Evolutionary conservation across 2,888 invertebrate species (phyloP).

Genomic region (Erynnis tages): DNA sequence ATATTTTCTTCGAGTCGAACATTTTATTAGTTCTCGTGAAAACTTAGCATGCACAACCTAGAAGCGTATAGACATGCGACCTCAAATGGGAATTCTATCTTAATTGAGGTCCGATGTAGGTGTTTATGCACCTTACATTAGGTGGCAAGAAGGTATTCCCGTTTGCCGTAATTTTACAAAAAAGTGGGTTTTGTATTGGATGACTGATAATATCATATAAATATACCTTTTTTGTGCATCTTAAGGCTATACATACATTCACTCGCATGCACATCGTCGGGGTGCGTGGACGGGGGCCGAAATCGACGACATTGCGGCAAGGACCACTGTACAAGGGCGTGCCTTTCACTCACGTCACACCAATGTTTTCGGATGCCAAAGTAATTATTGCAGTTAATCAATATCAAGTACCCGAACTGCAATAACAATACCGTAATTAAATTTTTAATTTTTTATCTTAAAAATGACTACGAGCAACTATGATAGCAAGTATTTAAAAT

Average conservation of each 20-base stretch:
- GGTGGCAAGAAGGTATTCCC: too few relatives aligned
- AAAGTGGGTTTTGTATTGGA: slow-evolving; percentile 2
- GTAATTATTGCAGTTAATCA: slow-evolving; percentile 56
- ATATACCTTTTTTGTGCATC: slow-evolving; percentile 24
- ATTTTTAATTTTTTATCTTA: slow-evolving; percentile 35
- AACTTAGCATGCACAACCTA: too few relatives aligned
- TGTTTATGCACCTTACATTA: too few relatives aligned
- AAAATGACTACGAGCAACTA: slow-evolving; percentile 20
- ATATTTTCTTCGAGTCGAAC: too few relatives aligned
- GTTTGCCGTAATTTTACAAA: too few relatives aligned
- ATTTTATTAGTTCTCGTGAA: too few relatives aligned
- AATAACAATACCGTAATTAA: slow-evolving; percentile 40
- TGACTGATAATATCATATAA: slow-evolving; percentile 17
- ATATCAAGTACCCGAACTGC: slow-evolving; percentile 39
- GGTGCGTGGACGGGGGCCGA: slow-evolving; percentile 54
- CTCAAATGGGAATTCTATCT: too few relatives aligned
- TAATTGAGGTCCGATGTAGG: too few relatives aligned
- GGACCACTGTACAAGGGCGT: slow-evolving; percentile 72
- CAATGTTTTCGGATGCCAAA: slow-evolving; percentile 61
- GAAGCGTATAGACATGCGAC: too few relatives aligned
- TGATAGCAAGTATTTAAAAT: slow-evolving; percentile 14
- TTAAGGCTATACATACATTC: slow-evolving; percentile 67
- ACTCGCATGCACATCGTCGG: slow-evolving; percentile 50
- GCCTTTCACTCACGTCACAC: slow-evolving; percentile 71
- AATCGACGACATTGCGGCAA: slow-evolving; percentile 60